Evolutionary conservation across 2,888 invertebrate species (phyloP), one percentile per base, ranked within the genome.

Genomic region (Seira musarum): DNA sequence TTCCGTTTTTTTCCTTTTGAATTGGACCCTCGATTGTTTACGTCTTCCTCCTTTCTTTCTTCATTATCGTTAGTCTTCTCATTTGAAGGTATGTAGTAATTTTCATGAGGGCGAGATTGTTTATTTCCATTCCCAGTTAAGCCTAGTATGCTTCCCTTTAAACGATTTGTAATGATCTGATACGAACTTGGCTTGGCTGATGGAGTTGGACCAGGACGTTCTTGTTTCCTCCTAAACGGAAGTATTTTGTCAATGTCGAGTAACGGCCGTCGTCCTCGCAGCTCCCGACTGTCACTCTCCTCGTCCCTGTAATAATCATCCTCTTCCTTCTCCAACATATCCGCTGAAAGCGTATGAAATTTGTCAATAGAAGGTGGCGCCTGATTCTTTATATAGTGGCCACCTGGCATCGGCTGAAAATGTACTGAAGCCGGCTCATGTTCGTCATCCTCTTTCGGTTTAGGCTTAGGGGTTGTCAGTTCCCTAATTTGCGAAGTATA

Each of bases 331-430:
- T 17, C 53, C 30, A 79, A 19, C 68, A 79, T 67, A 17, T 79
- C 79, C 3, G 72, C 66, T 2, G 72, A 73, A 19, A 72, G 46
- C 19, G 19, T 46, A 35, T 72, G 73, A 61, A 79, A 73, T 6
- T 21, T 15, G 0, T 17, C 66, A 21, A 73, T 79, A 17, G 22
- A 22, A 0, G 67, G 15, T 15, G 79, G 78, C 35, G 73, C 72
- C 13, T 67, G 40, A 17, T 73, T 73, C n/a, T 72, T 25, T 13
- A 79, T 63, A 25, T 79, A 66, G 35, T 40, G 30, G 1, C 79
- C 79, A 13, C 73, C 73, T 2, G 73, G 72, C 25, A 67, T 67
- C 6, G 79, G 78, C 46, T 78, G 78, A 40, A 78, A 78, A 46
- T 72, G 72, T 2, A 66, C 66, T n/a, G 57, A 53, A 1, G 65